These are phyloP conservation scores for Pogonus chalceus DNA, from an alignment of 1,140 invertebrate species.

Conservation along the genomic window DNA sequence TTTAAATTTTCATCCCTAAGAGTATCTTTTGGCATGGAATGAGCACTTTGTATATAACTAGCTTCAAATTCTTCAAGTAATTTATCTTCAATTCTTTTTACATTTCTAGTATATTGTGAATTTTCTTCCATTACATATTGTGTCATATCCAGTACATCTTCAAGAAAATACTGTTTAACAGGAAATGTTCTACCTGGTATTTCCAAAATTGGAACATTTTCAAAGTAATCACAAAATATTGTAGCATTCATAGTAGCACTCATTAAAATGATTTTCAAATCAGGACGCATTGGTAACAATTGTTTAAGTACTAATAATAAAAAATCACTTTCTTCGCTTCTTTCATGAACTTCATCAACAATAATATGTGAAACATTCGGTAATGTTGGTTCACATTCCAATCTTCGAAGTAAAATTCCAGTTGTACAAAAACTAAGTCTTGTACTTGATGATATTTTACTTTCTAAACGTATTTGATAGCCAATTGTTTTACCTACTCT, in stretches of 20 bases:
- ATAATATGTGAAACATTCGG: slow-evolving; percentile 66
- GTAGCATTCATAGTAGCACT: slow-evolving; percentile 76
- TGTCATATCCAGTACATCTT: slow-evolving; percentile 61
- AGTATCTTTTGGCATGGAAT: slow-evolving; percentile 43
- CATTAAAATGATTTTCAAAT: slow-evolving; percentile 77
- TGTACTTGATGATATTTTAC: slow-evolving; percentile 66
- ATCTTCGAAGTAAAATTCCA: slow-evolving; percentile 72
- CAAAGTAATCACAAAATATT: slow-evolving; percentile 71
- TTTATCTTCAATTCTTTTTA: slow-evolving; percentile 43
- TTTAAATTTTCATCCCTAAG: slow-evolving; percentile 59
- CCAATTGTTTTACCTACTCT: slow-evolving; percentile 71
- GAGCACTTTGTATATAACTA: slow-evolving; percentile 42
- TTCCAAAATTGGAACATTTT: slow-evolving; percentile 53
- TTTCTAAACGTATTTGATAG: slow-evolving; percentile 74
- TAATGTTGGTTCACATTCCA: slow-evolving; percentile 63
- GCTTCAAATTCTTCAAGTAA: slow-evolving; percentile 49
- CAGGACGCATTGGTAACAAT: slow-evolving; percentile 52
- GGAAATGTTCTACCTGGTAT: slow-evolving; percentile 74
- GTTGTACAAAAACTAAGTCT: slow-evolving; percentile 82
- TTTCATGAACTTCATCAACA: slow-evolving; percentile 88
- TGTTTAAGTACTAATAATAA: slow-evolving; percentile 69
- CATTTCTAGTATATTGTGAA: slow-evolving; percentile 52
- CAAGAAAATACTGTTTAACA: slow-evolving; percentile 67
- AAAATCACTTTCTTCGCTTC: slow-evolving; percentile 81
- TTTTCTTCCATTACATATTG: slow-evolving; percentile 62